phyloP scores from a whole-genome alignment of 2,888 invertebrate genomes.

The Xestia rhomboidea region DNA sequence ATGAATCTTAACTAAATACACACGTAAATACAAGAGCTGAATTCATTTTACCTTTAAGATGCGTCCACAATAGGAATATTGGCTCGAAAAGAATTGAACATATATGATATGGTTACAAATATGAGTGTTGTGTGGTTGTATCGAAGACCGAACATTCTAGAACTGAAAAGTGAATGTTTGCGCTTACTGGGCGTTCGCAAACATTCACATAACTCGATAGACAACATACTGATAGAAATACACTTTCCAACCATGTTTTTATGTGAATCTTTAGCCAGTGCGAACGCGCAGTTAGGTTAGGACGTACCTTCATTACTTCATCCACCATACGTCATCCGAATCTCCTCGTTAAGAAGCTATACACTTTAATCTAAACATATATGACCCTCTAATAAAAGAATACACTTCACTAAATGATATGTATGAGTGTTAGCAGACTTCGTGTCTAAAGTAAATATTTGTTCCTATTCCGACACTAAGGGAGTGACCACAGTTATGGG shows the following conservation, averaged over 20 bases:
- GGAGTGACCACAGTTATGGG: background rate
- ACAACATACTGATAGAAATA: background rate
- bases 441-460: slow-evolving; percentile 18
- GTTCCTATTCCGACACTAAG: background rate
- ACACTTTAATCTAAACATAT: slow-evolving; percentile 12
- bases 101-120: background rate
- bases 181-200: background rate
- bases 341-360: slow-evolving; percentile 14
- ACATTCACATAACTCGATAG: background rate
- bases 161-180: background rate
- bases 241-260: background rate
- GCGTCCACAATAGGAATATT: background rate
- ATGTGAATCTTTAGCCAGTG: background rate
- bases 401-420: slow-evolving; percentile 8
- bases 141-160: background rate
- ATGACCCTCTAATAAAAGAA: slow-evolving; percentile 14
- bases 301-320: slow-evolving; percentile 14
- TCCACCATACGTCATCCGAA: slow-evolving; percentile 7
- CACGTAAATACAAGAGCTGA: background rate
- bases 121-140: background rate
- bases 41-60: background rate
- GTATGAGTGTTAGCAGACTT: background rate
- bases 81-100: background rate
- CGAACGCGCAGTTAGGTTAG: background rate
- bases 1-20: background rate